Evolutionary conservation across 1,140 invertebrate genomes (phyloP).

Genomic region (Solenopsis invicta): DNA sequence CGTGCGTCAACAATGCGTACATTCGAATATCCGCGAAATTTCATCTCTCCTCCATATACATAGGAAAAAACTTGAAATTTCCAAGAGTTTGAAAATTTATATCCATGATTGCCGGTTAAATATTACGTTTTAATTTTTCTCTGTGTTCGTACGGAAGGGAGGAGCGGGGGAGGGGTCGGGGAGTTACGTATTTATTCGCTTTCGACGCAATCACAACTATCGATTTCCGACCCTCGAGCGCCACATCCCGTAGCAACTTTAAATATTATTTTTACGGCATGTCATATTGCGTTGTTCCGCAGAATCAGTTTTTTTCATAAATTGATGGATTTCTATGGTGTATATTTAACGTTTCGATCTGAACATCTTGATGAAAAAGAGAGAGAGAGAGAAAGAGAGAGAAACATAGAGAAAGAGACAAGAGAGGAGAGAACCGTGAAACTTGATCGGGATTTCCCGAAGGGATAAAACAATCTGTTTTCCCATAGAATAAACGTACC

Average conservation of each 20-base stretch:
- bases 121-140: slow-evolving; percentile 61
- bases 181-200: slow-evolving; percentile 31
- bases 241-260: neutral
- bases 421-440: neutral
- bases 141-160: neutral
- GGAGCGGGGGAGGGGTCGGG: neutral
- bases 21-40: slow-evolving; percentile 6
- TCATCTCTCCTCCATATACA: slow-evolving; percentile 4
- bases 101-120: slow-evolving; percentile 47
- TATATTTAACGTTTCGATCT: neutral
- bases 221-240: slow-evolving; percentile 16
- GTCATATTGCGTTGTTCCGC: slow-evolving; percentile 32
- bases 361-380: neutral
- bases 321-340: slow-evolving; percentile 20
- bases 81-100: slow-evolving; percentile 47
- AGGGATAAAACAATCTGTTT: slow-evolving; percentile 18
- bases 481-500: neutral
- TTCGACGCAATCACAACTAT: slow-evolving; percentile 58
- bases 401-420: neutral
- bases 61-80: slow-evolving; percentile 50
- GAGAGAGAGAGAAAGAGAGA: slow-evolving; percentile 15
- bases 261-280: slow-evolving; percentile 58
- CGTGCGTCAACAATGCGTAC: slow-evolving; percentile 10
- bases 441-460: slow-evolving; percentile 17
- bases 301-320: slow-evolving; percentile 33